Percentiles rank a stretch among this genome's conserved stretches.
Conservation (phyloP, 2,888 invertebrate species). For the Volucella inanis region DNA sequence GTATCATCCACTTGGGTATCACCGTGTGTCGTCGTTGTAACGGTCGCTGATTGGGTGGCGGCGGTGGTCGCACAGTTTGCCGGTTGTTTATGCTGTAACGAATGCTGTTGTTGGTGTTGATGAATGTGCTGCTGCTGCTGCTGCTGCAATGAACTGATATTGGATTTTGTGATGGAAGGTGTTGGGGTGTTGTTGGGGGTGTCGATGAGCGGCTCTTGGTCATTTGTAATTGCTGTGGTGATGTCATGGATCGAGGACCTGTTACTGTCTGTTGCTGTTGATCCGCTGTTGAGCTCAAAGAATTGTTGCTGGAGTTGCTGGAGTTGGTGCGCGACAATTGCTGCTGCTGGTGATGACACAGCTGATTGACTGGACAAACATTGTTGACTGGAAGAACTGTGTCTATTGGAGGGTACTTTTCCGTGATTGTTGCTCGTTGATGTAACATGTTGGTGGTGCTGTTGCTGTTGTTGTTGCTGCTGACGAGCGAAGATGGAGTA, state of each 20-base stretch:
- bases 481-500: slow-evolving; percentile 77
- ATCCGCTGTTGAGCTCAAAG: slow-evolving; percentile 70
- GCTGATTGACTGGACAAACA: slow-evolving; percentile 78
- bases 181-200: slow-evolving; percentile 74
- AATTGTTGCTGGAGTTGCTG: slow-evolving; percentile 73
- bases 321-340: slow-evolving; percentile 73
- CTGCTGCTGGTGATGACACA: slow-evolving; percentile 77
- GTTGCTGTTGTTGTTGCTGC: slow-evolving; percentile 66
- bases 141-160: slow-evolving; percentile 55
- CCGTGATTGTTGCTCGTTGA: slow-evolving; percentile 64
- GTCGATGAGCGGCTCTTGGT: slow-evolving; percentile 76
- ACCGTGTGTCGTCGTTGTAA: slow-evolving; percentile 70
- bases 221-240: slow-evolving; percentile 51
- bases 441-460: slow-evolving; percentile 52
- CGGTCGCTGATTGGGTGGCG: slow-evolving; percentile 76
- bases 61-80: slow-evolving; percentile 62
- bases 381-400: slow-evolving; percentile 78
- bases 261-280: slow-evolving; percentile 50
- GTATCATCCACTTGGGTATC: slow-evolving; percentile 75
- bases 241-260: slow-evolving; percentile 63
- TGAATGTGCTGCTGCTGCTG: slow-evolving; percentile 51
- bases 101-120: slow-evolving; percentile 57
- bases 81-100: slow-evolving; percentile 56
- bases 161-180: slow-evolving; percentile 69
- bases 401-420: slow-evolving; percentile 78